Percentiles rank a stretch among this genome's conserved stretches.
Evolutionary conservation across 2,888 invertebrate genomes (phyloP).

Genomic region (Standfussiana lucernea): DNA sequence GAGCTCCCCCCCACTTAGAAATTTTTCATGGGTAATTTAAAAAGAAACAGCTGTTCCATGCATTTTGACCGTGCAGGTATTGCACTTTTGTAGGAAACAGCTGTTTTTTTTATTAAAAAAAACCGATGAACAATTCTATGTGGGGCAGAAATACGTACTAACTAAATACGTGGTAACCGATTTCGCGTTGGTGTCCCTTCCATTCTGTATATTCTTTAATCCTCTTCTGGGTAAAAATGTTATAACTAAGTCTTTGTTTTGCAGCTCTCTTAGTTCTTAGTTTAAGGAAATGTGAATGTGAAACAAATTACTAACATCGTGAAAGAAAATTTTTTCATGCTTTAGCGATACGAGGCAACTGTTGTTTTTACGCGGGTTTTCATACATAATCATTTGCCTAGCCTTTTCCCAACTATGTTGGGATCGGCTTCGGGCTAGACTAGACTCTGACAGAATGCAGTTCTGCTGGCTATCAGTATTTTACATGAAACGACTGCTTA

Average conservation of each 20-base stretch:
- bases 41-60: too few species aligned
- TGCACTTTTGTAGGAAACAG: too few species aligned
- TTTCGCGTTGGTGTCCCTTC: too few species aligned
- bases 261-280: background rate
- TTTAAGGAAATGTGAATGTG: background rate
- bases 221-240: background rate
- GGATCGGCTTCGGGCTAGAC: background rate
- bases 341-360: slow-evolving; percentile 27
- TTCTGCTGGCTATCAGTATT: background rate
- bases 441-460: background rate
- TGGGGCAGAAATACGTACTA: too few species aligned
- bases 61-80: too few species aligned
- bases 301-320: slow-evolving; percentile 26
- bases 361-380: background rate
- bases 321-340: slow-evolving; percentile 20
- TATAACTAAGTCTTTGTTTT: background rate
- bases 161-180: too few species aligned
- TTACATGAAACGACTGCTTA: background rate
- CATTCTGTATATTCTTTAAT: too few species aligned
- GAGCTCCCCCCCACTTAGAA: too few species aligned
- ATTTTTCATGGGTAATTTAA: too few species aligned
- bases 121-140: too few species aligned
- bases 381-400: background rate
- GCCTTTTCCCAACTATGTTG: background rate
- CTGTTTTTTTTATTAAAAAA: too few species aligned